Conservation (phyloP, 2,797 vertebrate species). For the Myripristis murdjan region DNA sequence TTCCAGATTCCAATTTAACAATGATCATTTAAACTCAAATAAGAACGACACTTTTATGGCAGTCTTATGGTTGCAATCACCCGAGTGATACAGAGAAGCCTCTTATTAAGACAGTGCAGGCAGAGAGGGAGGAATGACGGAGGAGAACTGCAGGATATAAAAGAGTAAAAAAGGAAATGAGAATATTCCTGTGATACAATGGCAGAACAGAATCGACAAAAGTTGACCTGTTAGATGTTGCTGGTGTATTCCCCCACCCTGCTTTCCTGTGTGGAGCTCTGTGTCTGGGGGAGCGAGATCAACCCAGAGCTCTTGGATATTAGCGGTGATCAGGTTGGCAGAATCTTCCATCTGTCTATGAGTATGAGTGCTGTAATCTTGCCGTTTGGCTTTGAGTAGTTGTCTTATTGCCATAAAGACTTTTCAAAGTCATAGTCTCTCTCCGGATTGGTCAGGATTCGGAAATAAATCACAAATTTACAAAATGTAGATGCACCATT, state of each 20-base stretch:
- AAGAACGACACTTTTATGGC: constrained; percentile 18
- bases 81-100: background rate
- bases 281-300: constrained; percentile 64
- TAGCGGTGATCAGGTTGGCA: constrained; percentile 16
- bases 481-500: background rate
- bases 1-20: constrained; percentile 18
- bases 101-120: constrained; percentile 8
- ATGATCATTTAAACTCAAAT: constrained; percentile 17
- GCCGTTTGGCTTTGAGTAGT: background rate
- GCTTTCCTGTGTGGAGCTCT: constrained; percentile 37
- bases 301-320: constrained; percentile 29
- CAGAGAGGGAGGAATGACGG: background rate
- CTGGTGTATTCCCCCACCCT: background rate
- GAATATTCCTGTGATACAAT: background rate
- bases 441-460: no score
- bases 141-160: constrained; percentile 15
- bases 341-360: background rate
- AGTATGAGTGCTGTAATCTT: background rate
- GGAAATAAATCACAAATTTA: background rate
- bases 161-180: background rate
- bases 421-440: background rate
- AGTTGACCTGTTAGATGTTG: no score
- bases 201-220: background rate
- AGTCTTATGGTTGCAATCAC: constrained; percentile 13
- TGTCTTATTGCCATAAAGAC: background rate